Evolutionary conservation across 2,113 vertebrate genomes (phyloP), one percentile per base, ranked within the genome.

Genomic region (Ginglymostoma cirratum): DNA sequence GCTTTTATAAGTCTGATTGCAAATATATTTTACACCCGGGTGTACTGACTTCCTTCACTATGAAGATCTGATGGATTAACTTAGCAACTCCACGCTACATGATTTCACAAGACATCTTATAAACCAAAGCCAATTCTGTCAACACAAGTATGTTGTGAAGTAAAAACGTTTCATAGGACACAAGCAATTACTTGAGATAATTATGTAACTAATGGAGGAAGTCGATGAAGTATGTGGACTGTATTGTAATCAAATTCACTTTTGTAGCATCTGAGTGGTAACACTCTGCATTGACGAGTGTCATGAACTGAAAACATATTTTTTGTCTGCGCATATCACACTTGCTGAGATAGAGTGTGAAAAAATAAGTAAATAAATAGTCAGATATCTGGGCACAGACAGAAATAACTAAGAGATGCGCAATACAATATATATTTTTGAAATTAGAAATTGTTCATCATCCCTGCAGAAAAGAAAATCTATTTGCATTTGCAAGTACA

Each of bases 171-270:
- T 90, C n/a, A 17, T 5, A 10, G 61, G 34, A 93, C 34, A 10
- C 34, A 93, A 42, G 61, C 89, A 93, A 93, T 93, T 93, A 66
- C 89, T 93, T 66, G 89, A 92, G 89, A 38, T 67, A 93, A 93
- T 93, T 93, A 23, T 93, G 89, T 66, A n/a, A 67, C 89, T 93
- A 93, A 93, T 65, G 61, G 38, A 66, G 55, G 34, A 93, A 93
- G 61, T n/a, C 66, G 89, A 66, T 23, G 34, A 66, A 21, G 21
- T 38, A 23, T 67, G 61, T 38, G 61, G 34, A 42, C 89, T 5
- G 2, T 67, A 23, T 38, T 38, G 15, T 66, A 67, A 93, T 42
- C 67, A 38, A 93, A 66, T 67, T 66, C 89, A 38, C 34, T 93
- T 66, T 67, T 38, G 66, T 42, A 61, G 65, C 14, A 93, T 7